Base-by-base conservation (phyloP, 2,113 vertebrate species). In the Leiothrix lutea region DNA sequence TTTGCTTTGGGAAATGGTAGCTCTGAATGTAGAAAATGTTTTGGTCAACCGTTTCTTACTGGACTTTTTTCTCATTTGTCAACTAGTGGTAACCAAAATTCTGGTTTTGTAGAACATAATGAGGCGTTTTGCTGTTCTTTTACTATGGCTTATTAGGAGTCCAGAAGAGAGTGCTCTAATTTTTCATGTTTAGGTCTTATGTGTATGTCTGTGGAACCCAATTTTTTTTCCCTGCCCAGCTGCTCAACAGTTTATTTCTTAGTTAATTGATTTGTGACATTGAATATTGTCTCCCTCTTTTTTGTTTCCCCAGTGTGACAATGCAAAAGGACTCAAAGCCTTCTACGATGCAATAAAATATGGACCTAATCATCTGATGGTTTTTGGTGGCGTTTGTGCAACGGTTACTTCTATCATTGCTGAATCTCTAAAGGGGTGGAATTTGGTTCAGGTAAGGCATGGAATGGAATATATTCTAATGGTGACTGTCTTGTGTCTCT, bases 311-410 rank as follows among this genome's bases (percentile, higher is more conserved):
- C 94, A 99, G 99, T 99, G 99, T 92, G 99, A 99, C 97, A 99
- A 99, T 48, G 99, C 99, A 79, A 99, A 99, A 97, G 99, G 99
- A 91, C 97, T 99, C 97, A 98, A 99, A 98, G 99, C 99, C 97
- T 99, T 99, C 98, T 99, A 99, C 14, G 99, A 99, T 84, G 99
- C 99, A 97, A 99, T 99, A 98, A 99, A 99, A 98, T 99, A 99
- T 6, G 99, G 99, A 83, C 99, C 99, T 65, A 99, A 99, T 97
- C 99, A 99, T 96, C 97, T 99, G 96, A 99, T 99, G 99, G 99
- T 99, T 97, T 99, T 99, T 82, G 99, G 99, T 56, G 99, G 99
- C 1, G 99, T 99, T 81, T 99, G 99, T 96, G 99, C 99, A 5
- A 99, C 99, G 1, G 99, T 99, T 92, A 99, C 99, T 5, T 99